phyloP scores from a whole-genome alignment of 1,140 invertebrate genomes.

The Carposina sasakii region DNA sequence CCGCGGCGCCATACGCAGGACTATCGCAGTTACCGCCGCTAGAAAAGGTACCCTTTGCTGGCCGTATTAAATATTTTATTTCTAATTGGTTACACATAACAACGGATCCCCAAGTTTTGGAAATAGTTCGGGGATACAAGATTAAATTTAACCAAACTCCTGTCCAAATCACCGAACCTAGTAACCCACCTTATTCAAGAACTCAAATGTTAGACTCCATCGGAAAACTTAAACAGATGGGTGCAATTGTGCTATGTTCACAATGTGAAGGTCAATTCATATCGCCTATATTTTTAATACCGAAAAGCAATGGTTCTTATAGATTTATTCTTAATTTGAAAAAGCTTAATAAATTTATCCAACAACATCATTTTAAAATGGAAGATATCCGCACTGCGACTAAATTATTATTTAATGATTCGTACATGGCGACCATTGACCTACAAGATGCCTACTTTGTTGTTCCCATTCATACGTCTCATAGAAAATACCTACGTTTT shows the following conservation, averaged over 20 bases:
- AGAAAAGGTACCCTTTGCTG: no score
- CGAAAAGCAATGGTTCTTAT: conserved; percentile 7
- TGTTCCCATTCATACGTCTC: neutral
- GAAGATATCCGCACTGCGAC: conserved; percentile 10
- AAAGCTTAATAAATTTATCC: conserved; percentile 10
- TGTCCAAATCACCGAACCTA: no score
- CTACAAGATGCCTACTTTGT: conserved; percentile 12
- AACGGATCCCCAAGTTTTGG: no score
- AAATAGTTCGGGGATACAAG: no score
- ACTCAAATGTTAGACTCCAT: no score
- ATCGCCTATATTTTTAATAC: conserved; percentile 7
- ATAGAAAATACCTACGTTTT: conserved; percentile 6
- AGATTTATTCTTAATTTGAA: conserved; percentile 11
- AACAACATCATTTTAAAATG: conserved; percentile 12
- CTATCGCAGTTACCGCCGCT: no score
- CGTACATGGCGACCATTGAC: neutral
- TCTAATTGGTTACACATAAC: no score
- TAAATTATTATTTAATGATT: neutral
- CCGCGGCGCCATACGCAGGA: no score
- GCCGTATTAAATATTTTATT: no score
- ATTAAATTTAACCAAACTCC: no score
- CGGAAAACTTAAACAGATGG: no score
- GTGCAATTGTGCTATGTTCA: neutral
- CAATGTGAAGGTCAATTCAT: conserved; percentile 1
- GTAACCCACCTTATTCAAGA: no score